Conservation (phyloP, 2,113 vertebrate genomes). For the Cercocebus atys region DNA sequence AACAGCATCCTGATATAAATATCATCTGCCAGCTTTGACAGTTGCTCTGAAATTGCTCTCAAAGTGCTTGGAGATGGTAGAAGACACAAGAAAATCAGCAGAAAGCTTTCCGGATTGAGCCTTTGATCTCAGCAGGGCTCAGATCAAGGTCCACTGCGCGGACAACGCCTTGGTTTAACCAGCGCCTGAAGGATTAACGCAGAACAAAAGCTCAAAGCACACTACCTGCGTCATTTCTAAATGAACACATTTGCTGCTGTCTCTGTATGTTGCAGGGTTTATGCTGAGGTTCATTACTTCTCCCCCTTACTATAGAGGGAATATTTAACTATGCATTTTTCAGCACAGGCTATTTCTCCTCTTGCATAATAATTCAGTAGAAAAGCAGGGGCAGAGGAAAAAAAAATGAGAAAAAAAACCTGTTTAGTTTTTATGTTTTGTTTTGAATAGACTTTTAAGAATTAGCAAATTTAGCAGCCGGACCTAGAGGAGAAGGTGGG, state of each 20-base stretch:
- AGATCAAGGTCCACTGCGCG: slow-evolving; percentile 29
- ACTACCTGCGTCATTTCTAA: neutral
- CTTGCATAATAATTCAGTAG: neutral
- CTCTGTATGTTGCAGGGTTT: neutral
- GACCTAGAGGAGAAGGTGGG: too few relatives aligned
- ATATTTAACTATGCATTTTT: neutral
- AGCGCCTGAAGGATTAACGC: neutral
- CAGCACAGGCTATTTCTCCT: neutral
- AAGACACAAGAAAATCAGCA: slow-evolving; percentile 61
- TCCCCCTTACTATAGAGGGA: neutral
- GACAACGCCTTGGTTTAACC: slow-evolving; percentile 51
- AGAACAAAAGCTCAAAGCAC: slow-evolving; percentile 12
- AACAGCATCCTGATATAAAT: neutral
- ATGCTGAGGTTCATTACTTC: neutral
- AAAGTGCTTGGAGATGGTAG: neutral
- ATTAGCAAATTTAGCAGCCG: neutral
- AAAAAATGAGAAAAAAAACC: neutral
- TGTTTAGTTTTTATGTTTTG: neutral
- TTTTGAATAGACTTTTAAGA: neutral
- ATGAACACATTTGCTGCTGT: neutral
- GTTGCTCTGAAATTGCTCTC: slow-evolving; percentile 7
- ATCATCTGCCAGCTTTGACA: neutral
- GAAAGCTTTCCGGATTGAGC: slow-evolving; percentile 46
- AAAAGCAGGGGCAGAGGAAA: neutral
- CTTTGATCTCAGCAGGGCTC: slow-evolving; percentile 71